Evolutionary conservation across 2,797 vertebrate genomes (phyloP).

Genomic region (Tapirus indicus): DNA sequence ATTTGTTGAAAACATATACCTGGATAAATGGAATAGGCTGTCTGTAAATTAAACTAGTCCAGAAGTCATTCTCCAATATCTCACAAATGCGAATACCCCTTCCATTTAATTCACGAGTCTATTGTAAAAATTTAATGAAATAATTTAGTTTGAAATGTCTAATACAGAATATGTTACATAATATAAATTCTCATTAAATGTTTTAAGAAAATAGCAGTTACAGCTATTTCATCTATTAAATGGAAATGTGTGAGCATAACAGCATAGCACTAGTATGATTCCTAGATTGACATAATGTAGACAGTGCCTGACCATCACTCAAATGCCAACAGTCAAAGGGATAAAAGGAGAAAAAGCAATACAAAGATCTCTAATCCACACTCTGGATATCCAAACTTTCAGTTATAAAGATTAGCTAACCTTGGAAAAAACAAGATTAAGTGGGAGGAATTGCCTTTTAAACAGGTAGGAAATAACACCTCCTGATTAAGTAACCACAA

Average conservation of each 20-base stretch:
- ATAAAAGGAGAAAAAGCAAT: neutral
- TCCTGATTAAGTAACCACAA: conserved; percentile 31
- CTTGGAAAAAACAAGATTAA: neutral
- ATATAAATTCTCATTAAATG: neutral
- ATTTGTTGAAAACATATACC: neutral
- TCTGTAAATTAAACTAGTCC: neutral
- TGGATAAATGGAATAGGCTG: neutral
- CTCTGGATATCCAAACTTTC: neutral
- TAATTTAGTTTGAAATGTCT: neutral
- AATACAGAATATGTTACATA: conserved; percentile 5
- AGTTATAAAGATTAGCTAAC: conserved; percentile 40
- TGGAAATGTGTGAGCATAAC: neutral
- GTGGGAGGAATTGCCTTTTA: conserved; percentile 7
- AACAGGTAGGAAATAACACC: neutral
- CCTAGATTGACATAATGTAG: neutral
- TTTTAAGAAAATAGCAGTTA: conserved; percentile 7
- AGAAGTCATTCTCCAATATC: neutral
- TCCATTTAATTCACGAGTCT: neutral
- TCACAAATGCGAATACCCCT: neutral
- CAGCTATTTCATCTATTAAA: neutral
- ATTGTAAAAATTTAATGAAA: conserved; percentile 28
- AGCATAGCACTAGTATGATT: neutral
- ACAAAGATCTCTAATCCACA: neutral
- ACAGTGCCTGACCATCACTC: neutral
- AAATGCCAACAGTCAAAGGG: neutral